Conservation (phyloP, 37 sponge, comb jelly and placozoan species). For the Bolinopsis microptera region DNA sequence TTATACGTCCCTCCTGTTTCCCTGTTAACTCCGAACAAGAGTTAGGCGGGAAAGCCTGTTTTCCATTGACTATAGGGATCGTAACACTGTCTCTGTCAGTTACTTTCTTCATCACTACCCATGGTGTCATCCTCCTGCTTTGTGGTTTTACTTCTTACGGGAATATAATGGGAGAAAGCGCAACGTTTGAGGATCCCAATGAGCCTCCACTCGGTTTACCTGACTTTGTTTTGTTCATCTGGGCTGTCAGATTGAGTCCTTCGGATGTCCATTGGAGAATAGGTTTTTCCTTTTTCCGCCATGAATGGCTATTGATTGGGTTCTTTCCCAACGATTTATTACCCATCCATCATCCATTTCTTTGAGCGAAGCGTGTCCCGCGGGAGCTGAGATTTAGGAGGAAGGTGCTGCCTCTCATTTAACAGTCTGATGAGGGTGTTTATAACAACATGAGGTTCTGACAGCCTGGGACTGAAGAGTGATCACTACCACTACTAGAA, state of each 20-base stretch:
- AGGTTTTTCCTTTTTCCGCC: not conserved
- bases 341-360: not conserved
- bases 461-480: not conserved
- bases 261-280: not conserved
- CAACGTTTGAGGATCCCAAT: not conserved
- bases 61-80: not conserved
- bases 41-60: not conserved
- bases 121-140: not conserved
- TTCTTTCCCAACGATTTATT: not conserved
- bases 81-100: not conserved
- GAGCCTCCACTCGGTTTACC: not conserved
- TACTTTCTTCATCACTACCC: not conserved
- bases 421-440: not conserved
- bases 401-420: not conserved
- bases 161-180: conserved; percentile 33
- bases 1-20: not conserved
- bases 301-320: not conserved
- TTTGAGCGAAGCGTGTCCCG: not conserved
- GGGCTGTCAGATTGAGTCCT: conserved; percentile 57
- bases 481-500: not conserved
- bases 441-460: too few relatives aligned
- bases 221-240: conserved; percentile 35
- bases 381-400: not conserved
- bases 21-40: not conserved
- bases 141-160: not conserved